Conservation (phyloP, 1,140 invertebrate species). For the Drosophila azteca region DNA sequence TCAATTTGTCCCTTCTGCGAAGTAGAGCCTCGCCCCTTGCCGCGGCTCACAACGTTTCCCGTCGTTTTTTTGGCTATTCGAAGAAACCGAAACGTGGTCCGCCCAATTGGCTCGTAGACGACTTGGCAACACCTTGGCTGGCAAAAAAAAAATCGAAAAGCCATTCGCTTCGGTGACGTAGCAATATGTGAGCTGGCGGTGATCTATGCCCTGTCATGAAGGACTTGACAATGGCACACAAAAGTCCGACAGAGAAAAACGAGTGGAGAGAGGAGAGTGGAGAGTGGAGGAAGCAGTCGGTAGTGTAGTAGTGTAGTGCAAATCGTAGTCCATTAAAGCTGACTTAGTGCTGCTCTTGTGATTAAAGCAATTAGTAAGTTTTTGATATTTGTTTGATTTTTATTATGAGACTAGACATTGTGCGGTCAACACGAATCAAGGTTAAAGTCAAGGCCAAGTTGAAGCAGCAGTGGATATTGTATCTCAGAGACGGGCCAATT, state of each 20-base stretch:
- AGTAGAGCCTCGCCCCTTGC: no score
- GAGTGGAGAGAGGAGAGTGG: constrained; percentile 6
- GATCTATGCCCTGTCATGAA: constrained; percentile 51
- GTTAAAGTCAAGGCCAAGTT: constrained; percentile 71
- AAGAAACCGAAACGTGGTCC: constrained; percentile 33
- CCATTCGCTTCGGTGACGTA: constrained; percentile 52
- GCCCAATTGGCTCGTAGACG: constrained; percentile 52
- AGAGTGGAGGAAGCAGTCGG: constrained; percentile 1
- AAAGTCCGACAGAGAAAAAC: background rate
- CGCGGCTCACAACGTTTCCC: no score
- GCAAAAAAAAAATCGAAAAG: constrained; percentile 38
- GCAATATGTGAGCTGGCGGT: constrained; percentile 44
- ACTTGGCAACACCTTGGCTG: constrained; percentile 72
- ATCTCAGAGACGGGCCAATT: background rate
- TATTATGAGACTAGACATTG: background rate
- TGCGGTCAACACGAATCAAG: constrained; percentile 45
- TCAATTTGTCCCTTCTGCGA: no score
- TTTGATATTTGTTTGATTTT: constrained; percentile 30
- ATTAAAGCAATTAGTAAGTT: constrained; percentile 56
- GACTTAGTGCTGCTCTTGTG: constrained; percentile 48
- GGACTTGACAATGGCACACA: constrained; percentile 56
- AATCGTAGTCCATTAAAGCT: constrained; percentile 43
- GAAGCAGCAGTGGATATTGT: constrained; percentile 17
- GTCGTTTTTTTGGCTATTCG: constrained; percentile 27
- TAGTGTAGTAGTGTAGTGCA: constrained; percentile 24